Evolutionary conservation across 2,113 vertebrate species (phyloP), one percentile per base, ranked within the genome.

Genomic region (Psilopogon haemacephalus): DNA sequence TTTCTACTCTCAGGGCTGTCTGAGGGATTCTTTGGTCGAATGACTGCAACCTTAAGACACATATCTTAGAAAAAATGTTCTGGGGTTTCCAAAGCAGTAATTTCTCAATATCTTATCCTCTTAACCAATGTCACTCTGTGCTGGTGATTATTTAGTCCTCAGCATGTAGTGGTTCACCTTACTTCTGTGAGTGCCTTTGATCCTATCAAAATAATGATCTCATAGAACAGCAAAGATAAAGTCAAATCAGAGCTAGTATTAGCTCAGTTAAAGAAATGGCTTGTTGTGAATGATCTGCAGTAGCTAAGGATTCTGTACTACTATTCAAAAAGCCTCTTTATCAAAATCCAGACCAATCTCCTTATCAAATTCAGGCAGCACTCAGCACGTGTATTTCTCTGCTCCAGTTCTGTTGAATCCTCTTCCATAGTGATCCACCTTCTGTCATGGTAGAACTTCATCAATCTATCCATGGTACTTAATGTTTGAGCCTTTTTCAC

Each of bases 211-310:
- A 14, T 24, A 9, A 3, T 6, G 54, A 26, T 63, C 30, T 64
- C 3, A 0, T 6, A 54, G 28, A 0, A 26, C 48, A 21, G 2
- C 50, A 65, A 68, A 75, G 56, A 9, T 17, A 14, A 50, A 26
- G 50, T 64, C 63, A 27, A 30, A 71, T n/a, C 33, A 17, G 32
- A 70, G 30, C 8, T 58, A 27, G 30, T 69, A 7, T 69, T 35
- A 62, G 35, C 79, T 90, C 33, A 67, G 60, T 40, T 72, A 56
- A 69, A 78, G 68, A 75, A 73, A 12, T 0, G 55, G 52, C 52
- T 76, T 68, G 30, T 76, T 56, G 11, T 46, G 40, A 37, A 20
- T 44, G 32, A 63, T 50, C 28, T 77, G 60, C 12, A 52, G 65
- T 6, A 33, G 46, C 8, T 65, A 67, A 91, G 74, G 38, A 13